Evolutionary conservation across 64 coral and sea anemone genomes (phyloP), one percentile per base, ranked within the genome.

Genomic region (Pocillopora verrucosa): DNA sequence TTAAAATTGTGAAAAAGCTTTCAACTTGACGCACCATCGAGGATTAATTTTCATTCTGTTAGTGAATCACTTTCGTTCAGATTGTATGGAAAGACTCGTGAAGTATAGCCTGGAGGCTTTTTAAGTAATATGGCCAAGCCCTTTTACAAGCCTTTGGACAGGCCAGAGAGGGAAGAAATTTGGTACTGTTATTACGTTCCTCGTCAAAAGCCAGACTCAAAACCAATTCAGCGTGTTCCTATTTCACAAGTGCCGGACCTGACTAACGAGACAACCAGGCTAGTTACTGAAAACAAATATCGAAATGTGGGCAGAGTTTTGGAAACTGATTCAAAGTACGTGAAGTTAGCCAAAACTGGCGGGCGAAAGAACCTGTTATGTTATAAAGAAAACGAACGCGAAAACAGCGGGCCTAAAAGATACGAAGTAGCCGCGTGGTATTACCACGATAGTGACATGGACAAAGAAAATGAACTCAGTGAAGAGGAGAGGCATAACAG

Each of bases 181-280:
- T 87, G 90, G 90, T 92, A 75, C 64, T 92, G 90, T 51, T 77
- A 92, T 51, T 73, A 59, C 36, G 9, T 61, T 6, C 56, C 83
- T 11, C 63, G 38, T 72, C 22, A 24, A 86, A 63, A 80, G 30
- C 59, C 74, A 20, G 38, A 58, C 24, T 76, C 74, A 58, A 87
- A 82, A 78, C 9, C 63, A 69, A 0, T 14, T 24, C 16, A 41
- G 26, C 86, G 86, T 36, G 56, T 85, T 85, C 37, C 90, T 16
- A 61, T 92, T 70, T 92, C 90, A 34, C 90, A 92, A 57, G 76
- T 92, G 16, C 90, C 90, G 51, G 90, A 92, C 65, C 74, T 92
- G 12, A 92, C 84, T 11, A 69, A 72, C 13, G 90, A 84, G 41
- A 68, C 78, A 11, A 2, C 64, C 10, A 77, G 25, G 58, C 37